These are phyloP conservation scores for Mercenaria mercenaria DNA, from an alignment of 1,140 invertebrate genomes.

Conservation along the genomic window DNA sequence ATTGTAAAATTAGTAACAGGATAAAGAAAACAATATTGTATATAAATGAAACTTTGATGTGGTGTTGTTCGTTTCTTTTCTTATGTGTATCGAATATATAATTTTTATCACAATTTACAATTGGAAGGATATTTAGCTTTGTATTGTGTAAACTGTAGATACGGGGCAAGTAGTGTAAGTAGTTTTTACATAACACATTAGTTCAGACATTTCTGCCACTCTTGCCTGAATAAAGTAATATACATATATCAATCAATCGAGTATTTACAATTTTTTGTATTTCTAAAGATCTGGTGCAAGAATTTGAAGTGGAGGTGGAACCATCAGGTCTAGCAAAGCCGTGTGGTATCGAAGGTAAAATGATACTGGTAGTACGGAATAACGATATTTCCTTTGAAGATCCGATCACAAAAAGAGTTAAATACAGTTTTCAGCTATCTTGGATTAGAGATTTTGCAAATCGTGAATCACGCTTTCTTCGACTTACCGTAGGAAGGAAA, in stretches of 20 bases:
- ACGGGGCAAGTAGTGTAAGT: too few relatives aligned
- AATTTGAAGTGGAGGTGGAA: slow-evolving; percentile 36
- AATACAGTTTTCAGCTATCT: slow-evolving; percentile 23
- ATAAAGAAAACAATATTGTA: too few relatives aligned
- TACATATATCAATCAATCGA: background rate
- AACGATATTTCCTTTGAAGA: slow-evolving; percentile 31
- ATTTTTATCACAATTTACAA: too few relatives aligned
- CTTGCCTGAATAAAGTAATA: background rate
- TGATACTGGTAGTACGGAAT: background rate
- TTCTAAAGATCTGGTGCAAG: background rate
- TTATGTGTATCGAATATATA: too few relatives aligned
- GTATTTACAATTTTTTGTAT: background rate
- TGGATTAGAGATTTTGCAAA: slow-evolving; percentile 57
- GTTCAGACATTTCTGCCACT: background rate
- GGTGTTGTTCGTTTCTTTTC: too few relatives aligned
- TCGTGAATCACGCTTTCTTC: background rate
- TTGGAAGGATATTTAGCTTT: too few relatives aligned
- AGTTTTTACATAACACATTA: too few relatives aligned
- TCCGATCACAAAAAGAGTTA: slow-evolving; percentile 2
- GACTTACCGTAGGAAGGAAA: slow-evolving; percentile 34
- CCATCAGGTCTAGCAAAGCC: slow-evolving; percentile 5
- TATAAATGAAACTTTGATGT: too few relatives aligned
- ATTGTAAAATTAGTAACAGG: too few relatives aligned
- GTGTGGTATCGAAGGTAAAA: slow-evolving; percentile 30
- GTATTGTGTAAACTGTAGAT: too few relatives aligned